Conservation (phyloP, 2,113 vertebrate genomes). For the Leucoraja erinaceus region DNA sequence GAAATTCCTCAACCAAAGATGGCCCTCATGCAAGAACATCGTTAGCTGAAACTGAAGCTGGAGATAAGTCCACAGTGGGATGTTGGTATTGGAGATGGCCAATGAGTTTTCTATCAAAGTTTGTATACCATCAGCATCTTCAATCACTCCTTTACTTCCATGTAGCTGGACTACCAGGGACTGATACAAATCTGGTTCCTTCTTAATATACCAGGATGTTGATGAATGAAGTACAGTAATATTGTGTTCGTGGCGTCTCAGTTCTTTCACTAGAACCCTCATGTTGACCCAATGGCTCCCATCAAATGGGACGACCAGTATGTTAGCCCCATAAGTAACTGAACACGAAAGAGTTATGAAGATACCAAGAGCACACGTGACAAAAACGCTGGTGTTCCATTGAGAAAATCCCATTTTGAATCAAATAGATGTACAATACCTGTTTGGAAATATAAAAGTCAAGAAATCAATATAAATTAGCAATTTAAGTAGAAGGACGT, state of each 20-base stretch:
- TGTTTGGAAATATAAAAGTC: neutral
- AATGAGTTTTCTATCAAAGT: neutral
- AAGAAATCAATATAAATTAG: neutral
- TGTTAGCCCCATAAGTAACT: neutral
- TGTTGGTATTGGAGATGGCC: neutral
- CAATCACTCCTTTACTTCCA: neutral
- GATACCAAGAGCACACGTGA: neutral
- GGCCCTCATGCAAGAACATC: neutral
- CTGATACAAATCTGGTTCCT: neutral
- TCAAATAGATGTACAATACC: neutral
- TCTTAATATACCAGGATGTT: conserved; percentile 3
- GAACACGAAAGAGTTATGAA: neutral
- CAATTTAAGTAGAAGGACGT: no score
- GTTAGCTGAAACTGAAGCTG: neutral
- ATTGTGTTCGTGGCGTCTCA: neutral
- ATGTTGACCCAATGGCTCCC: neutral
- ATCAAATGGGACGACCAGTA: neutral
- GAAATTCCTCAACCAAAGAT: conserved; percentile 29
- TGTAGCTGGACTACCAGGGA: neutral
- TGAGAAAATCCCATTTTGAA: neutral
- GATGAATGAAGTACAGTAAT: neutral
- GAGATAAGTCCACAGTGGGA: neutral
- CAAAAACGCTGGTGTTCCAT: neutral
- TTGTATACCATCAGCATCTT: neutral
- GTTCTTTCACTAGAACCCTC: neutral